phyloP scores from a whole-genome alignment of 2,888 invertebrate genomes.

The Cecidostiba fungosa region DNA sequence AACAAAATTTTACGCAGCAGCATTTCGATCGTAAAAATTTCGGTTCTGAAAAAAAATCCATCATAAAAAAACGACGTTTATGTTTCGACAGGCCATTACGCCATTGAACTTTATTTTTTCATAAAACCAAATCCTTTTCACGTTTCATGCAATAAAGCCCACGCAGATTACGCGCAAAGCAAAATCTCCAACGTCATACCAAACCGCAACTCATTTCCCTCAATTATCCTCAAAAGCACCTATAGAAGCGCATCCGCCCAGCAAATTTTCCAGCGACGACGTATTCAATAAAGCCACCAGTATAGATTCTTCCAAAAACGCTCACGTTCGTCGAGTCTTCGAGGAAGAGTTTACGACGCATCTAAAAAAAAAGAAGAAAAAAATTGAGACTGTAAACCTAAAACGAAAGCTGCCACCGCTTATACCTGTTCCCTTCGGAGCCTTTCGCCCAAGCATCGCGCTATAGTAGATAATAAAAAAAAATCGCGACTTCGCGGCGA shows the following conservation, averaged over 20 bases:
- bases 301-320: slow-evolving; percentile 29
- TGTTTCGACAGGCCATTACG: not conserved
- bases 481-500: not conserved
- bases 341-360: slow-evolving; percentile 35
- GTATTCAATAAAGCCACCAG: slow-evolving; percentile 1
- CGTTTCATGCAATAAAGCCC: too few species aligned
- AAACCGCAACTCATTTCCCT: not conserved
- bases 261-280: not conserved
- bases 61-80: not conserved
- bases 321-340: not conserved
- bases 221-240: not conserved
- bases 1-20: too few species aligned
- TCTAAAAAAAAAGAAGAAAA: slow-evolving; percentile 34
- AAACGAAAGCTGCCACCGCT: slow-evolving; percentile 34
- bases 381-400: slow-evolving; percentile 11
- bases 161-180: too few species aligned
- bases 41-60: not conserved
- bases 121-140: too few species aligned
- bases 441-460: not conserved
- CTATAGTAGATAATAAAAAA: not conserved
- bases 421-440: not conserved
- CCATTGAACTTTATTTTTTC: not conserved
- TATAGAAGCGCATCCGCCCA: not conserved
- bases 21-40: not conserved
- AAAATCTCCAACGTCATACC: not conserved